Evolutionary conservation across 2,113 vertebrate genomes (phyloP).

Genomic region (Ictalurus punctatus): DNA sequence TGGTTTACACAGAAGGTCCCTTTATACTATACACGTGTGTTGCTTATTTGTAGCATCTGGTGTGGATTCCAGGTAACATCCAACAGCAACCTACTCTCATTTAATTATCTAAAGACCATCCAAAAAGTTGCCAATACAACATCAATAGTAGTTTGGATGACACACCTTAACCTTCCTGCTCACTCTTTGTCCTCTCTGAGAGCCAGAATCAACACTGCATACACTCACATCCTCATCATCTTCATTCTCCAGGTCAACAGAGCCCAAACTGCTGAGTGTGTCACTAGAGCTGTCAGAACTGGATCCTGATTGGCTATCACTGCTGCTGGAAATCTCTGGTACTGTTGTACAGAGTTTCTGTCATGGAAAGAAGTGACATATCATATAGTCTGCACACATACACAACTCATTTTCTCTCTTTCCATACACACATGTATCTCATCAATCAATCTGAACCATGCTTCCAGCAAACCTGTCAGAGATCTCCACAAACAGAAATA

Average conservation of each 20-base stretch:
- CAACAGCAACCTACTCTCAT: slow-evolving; percentile 51
- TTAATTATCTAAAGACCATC: slow-evolving; percentile 21
- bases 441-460: slow-evolving; percentile 32
- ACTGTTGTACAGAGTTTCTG: slow-evolving; percentile 83
- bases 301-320: slow-evolving; percentile 87
- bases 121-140: background rate
- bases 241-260: slow-evolving; percentile 84
- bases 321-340: slow-evolving; percentile 85
- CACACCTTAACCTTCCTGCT: slow-evolving; percentile 80
- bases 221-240: slow-evolving; percentile 81
- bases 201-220: slow-evolving; percentile 87
- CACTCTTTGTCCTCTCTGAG: slow-evolving; percentile 76
- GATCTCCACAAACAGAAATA: slow-evolving; percentile 25
- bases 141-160: background rate
- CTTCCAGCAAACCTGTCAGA: slow-evolving; percentile 27
- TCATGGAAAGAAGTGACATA: slow-evolving; percentile 42
- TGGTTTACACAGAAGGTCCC: background rate
- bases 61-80: slow-evolving; percentile 33
- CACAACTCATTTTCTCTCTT: slow-evolving; percentile 1
- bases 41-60: background rate
- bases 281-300: slow-evolving; percentile 88
- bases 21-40: background rate
- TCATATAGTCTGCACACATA: slow-evolving; percentile 11
- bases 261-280: slow-evolving; percentile 86
- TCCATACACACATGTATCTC: slow-evolving; percentile 8